These are phyloP conservation scores for Ptyas mucosa DNA, from an alignment of 2,113 vertebrate species.

Conservation along the genomic window DNA sequence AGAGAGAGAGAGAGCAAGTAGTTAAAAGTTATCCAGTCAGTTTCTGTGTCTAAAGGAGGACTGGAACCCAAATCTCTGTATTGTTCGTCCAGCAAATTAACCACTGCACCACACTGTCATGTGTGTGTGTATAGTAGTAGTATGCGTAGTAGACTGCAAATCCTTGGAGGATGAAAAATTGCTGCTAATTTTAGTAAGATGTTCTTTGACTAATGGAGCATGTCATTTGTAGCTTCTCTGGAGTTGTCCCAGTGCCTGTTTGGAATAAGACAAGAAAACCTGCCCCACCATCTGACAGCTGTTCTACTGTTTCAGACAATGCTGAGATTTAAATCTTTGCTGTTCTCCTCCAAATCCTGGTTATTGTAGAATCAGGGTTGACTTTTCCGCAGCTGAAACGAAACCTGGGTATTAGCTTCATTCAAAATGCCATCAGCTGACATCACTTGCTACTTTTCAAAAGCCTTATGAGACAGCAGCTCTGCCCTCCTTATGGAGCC, in stretches of 20 bases:
- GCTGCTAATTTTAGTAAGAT: constrained; percentile 50
- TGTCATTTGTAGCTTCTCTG: constrained; percentile 55
- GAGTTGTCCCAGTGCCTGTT: constrained; percentile 38
- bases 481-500: constrained; percentile 47
- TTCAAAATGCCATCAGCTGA: constrained; percentile 46
- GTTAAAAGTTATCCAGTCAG: not conserved
- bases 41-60: not conserved
- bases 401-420: constrained; percentile 59
- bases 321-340: constrained; percentile 45
- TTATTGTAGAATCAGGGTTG: constrained; percentile 52
- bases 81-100: not conserved
- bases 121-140: not conserved
- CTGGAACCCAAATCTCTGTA: not conserved
- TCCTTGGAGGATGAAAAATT: constrained; percentile 54
- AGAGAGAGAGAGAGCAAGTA: not conserved
- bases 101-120: not conserved
- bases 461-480: constrained; percentile 45
- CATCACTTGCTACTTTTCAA: constrained; percentile 57
- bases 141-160: constrained; percentile 54
- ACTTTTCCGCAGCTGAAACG: constrained; percentile 50
- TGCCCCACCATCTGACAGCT: constrained; percentile 7
- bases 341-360: constrained; percentile 40
- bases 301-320: constrained; percentile 12
- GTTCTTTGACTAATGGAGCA: constrained; percentile 57
- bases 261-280: constrained; percentile 28